Conservation (phyloP, 2,113 vertebrate species). For the Rhagologus leucostigma region DNA sequence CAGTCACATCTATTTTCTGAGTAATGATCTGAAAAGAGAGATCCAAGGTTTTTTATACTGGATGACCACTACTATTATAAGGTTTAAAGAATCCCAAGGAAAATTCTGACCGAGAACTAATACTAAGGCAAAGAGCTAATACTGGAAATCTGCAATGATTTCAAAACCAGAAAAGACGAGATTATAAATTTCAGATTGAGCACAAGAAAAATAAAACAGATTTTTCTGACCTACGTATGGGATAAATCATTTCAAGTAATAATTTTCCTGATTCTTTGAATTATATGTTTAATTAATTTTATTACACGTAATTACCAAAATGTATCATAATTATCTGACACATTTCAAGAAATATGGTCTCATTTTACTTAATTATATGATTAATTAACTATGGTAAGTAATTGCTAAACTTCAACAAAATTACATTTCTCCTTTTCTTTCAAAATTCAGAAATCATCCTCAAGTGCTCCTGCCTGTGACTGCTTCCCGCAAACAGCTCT, state of each 20-base stretch:
- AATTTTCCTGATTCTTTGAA: conserved; percentile 57
- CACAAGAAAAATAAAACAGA: conserved; percentile 14
- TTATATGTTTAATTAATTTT: conserved; percentile 70
- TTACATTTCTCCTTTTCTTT: conserved; percentile 17
- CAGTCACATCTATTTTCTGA: conserved; percentile 1
- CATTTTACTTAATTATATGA: conserved; percentile 66
- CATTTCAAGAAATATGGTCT: conserved; percentile 64
- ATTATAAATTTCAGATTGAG: neutral
- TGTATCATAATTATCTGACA: conserved; percentile 70
- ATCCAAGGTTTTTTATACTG: conserved; percentile 14
- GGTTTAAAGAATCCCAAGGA: conserved; percentile 42
- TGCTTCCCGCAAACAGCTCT: neutral
- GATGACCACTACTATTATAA: neutral
- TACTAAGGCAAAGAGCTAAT: neutral
- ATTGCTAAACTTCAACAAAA: conserved; percentile 55
- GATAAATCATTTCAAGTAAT: conserved; percentile 46
- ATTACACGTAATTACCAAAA: conserved; percentile 64
- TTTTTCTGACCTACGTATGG: conserved; percentile 9
- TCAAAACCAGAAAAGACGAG: neutral
- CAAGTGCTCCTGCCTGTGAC: neutral
- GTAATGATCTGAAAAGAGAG: conserved; percentile 17
- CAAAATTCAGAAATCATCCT: neutral
- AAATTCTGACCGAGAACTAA: conserved; percentile 25
- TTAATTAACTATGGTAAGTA: conserved; percentile 65
- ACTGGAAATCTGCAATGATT: conserved; percentile 4